phyloP scores from a whole-genome alignment of 2,797 vertebrate species.

The Clarias platycephalus region DNA sequence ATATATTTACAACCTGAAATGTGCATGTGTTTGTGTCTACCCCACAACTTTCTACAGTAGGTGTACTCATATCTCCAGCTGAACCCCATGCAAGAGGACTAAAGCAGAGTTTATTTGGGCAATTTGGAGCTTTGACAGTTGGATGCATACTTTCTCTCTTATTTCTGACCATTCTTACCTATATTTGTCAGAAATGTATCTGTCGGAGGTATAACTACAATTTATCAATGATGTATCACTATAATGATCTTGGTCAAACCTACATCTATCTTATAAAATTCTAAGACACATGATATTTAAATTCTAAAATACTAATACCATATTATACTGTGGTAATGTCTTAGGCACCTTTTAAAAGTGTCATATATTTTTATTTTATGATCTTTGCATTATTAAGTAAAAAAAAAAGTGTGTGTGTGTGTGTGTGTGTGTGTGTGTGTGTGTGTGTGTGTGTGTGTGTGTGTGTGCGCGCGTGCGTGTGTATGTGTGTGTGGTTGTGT shows the following conservation, averaged over 20 bases:
- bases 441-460: too few species aligned
- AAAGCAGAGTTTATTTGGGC: conserved; percentile 16
- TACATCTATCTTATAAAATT: not conserved
- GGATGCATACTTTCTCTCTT: conserved; percentile 43
- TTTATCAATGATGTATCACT: not conserved
- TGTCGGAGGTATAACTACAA: conserved; percentile 44
- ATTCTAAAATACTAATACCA: not conserved
- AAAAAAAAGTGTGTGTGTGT: not conserved
- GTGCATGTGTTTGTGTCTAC: not conserved
- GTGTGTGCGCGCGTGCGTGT: too few species aligned
- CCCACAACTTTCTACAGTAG: not conserved
- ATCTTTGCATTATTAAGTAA: not conserved
- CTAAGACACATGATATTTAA: not conserved
- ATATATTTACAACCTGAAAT: not conserved
- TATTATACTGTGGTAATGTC: not conserved
- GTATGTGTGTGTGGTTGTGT: too few species aligned
- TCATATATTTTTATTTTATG: not conserved
- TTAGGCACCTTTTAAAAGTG: not conserved
- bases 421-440: not conserved
- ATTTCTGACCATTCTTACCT: conserved; percentile 28
- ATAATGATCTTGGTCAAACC: not conserved
- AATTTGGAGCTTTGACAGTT: conserved; percentile 45
- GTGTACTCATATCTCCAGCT: conserved; percentile 21
- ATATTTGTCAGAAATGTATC: conserved; percentile 30
- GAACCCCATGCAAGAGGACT: conserved; percentile 11